These are phyloP conservation scores for Thymelicus lineola DNA, from an alignment of 2,888 invertebrate species.

Conservation along the genomic window DNA sequence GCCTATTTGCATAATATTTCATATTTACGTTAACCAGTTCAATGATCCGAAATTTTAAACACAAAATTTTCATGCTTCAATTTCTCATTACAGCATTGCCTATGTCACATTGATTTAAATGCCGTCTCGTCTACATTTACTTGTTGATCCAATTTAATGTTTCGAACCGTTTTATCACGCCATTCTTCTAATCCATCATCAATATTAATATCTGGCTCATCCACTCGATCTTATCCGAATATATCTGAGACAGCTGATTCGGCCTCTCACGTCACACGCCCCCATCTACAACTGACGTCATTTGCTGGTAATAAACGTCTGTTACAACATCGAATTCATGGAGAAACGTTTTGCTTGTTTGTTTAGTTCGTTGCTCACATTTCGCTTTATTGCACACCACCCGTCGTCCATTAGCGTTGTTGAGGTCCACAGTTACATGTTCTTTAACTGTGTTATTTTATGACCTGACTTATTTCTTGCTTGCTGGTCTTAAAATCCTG, in stretches of 20 bases:
- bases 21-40: neutral
- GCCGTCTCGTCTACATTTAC: neutral
- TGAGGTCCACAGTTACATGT: no score
- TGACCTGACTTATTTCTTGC: no score
- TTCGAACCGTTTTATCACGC: slow-evolving; percentile 32
- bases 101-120: slow-evolving; percentile 18
- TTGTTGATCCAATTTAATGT: slow-evolving; percentile 17
- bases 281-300: slow-evolving; percentile 46
- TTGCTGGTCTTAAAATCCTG: no score
- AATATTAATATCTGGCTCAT: slow-evolving; percentile 41
- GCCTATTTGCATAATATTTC: neutral
- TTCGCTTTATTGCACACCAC: slow-evolving; percentile 4
- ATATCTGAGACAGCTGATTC: slow-evolving; percentile 51
- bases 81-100: neutral
- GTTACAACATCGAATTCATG: slow-evolving; percentile 37
- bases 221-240: slow-evolving; percentile 44
- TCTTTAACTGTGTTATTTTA: no score
- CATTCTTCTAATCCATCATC: slow-evolving; percentile 40
- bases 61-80: neutral
- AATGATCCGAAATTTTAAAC: neutral
- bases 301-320: slow-evolving; percentile 46
- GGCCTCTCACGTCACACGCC: slow-evolving; percentile 49
- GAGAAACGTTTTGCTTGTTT: slow-evolving; percentile 25
- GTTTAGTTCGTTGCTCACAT: slow-evolving; percentile 2
- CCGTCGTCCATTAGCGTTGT: no score